Base-by-base conservation (phyloP, 2,888 invertebrate species). In the Anagyrus pseudococci region DNA sequence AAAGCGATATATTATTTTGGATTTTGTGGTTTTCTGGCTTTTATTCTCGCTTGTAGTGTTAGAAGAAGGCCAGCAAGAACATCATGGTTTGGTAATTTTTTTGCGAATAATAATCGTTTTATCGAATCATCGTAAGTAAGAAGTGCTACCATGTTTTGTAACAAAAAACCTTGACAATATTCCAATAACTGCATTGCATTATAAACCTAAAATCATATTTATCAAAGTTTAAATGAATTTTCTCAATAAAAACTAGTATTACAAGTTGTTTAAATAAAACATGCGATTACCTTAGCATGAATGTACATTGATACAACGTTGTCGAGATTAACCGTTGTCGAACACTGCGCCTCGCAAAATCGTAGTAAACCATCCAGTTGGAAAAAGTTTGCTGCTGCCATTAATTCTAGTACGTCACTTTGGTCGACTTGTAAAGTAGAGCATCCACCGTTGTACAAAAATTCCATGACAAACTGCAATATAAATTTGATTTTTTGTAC, bases 131-230 rank as follows among this genome's bases (percentile, higher is more conserved):
- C 94, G 75, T 93, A 94, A 0, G 94, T 94, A 50, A 95, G 84
- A 25, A 94, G 83, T n/a, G 94, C 93, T n/a, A 94, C 93, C 93
- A 95, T 93, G 76, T 95, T 94, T 82, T 95, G 94, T 48, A 95
- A 85, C 25, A 95, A 83, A 79, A 94, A 94, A 55, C 93, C 93
- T 83, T 94, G 94, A 76, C 94, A 94, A 80, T 93, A 94, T 81
- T 94, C 94, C 74, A 95, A 82, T 41, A 95, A 84, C 78, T 93
- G 92, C 37, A 88, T 87, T 26, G 94, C 94, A 74, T 92, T 93
- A 77, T 95, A 94, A 19, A 94, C 93, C 92, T 92, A 74, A 17
- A 77, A 76, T 33, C 43, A n/a, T n/a, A n/a, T n/a, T n/a, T n/a
- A n/a, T n/a, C n/a, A n/a, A n/a, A n/a, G n/a, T n/a, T n/a, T n/a